Percentiles rank a stretch among this genome's conserved stretches.
Evolutionary conservation across 2,797 vertebrate species (phyloP).

Genomic region (Sternarchorhynchus goeldii): DNA sequence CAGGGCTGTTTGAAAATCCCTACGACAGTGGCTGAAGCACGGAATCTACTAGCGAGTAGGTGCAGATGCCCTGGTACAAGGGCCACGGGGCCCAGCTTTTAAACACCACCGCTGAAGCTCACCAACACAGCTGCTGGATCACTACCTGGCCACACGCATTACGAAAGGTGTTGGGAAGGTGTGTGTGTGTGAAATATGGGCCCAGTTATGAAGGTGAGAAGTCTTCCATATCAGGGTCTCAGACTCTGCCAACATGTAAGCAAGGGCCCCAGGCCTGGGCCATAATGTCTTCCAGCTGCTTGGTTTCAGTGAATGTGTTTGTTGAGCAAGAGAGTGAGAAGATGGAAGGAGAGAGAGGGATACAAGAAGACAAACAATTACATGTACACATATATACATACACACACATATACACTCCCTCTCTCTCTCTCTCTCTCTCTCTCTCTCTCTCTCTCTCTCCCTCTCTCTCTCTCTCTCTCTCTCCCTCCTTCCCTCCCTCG

Average conservation of each 20-base stretch:
- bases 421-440: too few relatives aligned
- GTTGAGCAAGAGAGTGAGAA: conserved; percentile 16
- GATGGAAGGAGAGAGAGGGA: not conserved
- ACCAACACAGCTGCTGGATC: conserved; percentile 7
- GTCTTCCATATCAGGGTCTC: conserved; percentile 37
- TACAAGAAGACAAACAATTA: not conserved
- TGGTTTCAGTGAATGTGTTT: conserved; percentile 9
- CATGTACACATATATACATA: conserved; percentile 11
- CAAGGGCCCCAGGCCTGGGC: conserved; percentile 37
- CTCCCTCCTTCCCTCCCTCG: not conserved
- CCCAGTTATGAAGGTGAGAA: conserved; percentile 31
- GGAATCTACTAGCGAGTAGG: too few relatives aligned
- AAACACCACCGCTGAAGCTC: conserved; percentile 7
- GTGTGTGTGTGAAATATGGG: conserved; percentile 14
- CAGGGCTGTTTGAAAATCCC: conserved; percentile 5
- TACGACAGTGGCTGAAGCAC: too few relatives aligned
- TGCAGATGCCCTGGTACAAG: conserved; percentile 10
- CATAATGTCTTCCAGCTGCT: conserved; percentile 44
- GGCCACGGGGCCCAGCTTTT: conserved; percentile 24
- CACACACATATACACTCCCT: conserved; percentile 53
- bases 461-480: too few relatives aligned
- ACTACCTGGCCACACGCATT: conserved; percentile 22
- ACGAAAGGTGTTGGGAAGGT: not conserved
- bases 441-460: too few relatives aligned
- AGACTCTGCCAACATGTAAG: conserved; percentile 39